phyloP scores from a whole-genome alignment of 2,888 invertebrate genomes.

The Sinhomidia bicolor region DNA sequence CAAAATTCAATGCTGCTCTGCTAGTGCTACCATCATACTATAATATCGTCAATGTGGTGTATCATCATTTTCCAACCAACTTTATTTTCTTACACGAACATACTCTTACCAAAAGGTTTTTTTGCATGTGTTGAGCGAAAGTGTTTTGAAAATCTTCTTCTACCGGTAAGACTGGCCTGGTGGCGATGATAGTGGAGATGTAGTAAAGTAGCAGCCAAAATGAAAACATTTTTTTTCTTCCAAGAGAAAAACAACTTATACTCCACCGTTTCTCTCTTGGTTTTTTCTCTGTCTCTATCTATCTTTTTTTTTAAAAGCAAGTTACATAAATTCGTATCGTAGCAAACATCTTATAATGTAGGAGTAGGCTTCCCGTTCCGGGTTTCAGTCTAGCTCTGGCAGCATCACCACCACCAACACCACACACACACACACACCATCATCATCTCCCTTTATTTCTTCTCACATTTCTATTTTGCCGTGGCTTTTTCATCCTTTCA shows the following conservation, averaged over 20 bases:
- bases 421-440: slow-evolving; percentile 15
- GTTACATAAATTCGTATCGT: neutral
- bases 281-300: neutral
- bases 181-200: slow-evolving; percentile 10
- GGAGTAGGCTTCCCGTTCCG: slow-evolving; percentile 57
- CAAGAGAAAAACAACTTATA: slow-evolving; percentile 31
- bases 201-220: slow-evolving; percentile 26
- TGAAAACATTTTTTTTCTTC: neutral
- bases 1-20: neutral
- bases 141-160: neutral
- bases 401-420: slow-evolving; percentile 52
- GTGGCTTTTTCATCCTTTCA: slow-evolving; percentile 22
- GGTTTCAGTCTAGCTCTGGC: slow-evolving; percentile 54
- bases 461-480: neutral
- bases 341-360: slow-evolving; percentile 54
- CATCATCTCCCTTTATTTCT: slow-evolving; percentile 6
- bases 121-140: neutral
- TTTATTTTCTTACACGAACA: slow-evolving; percentile 10
- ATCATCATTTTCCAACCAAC: slow-evolving; percentile 23
- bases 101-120: neutral
- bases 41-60: neutral
- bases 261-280: neutral
- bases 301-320: neutral
- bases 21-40: neutral
- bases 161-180: neutral